phyloP scores from a whole-genome alignment of 2,113 vertebrate species.

The Megaceryle torquata region DNA sequence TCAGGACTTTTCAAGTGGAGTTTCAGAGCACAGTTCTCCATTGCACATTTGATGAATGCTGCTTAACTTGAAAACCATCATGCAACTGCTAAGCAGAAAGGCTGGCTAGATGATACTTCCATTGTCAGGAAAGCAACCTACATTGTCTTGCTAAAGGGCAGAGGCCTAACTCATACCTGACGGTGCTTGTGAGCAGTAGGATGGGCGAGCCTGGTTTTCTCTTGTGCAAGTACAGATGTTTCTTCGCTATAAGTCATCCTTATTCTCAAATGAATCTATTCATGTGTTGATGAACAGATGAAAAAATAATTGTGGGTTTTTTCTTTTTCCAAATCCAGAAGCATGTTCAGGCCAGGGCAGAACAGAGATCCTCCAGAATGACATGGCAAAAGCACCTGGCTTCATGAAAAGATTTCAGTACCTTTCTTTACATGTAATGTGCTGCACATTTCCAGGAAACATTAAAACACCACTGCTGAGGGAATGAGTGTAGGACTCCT shows the following conservation, averaged over 20 bases:
- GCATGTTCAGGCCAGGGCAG: neutral
- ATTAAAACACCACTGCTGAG: neutral
- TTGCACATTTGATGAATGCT: neutral
- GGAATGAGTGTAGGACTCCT: neutral
- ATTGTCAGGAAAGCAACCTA: neutral
- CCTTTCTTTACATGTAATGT: neutral
- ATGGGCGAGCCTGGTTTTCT: neutral
- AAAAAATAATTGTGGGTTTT: accelerated
- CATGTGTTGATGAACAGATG: neutral
- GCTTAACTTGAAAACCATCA: neutral
- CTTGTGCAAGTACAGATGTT: neutral
- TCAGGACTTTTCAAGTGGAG: neutral
- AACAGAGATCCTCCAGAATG: neutral
- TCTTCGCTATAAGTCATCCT: neutral
- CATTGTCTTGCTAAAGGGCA: neutral
- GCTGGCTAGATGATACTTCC: neutral
- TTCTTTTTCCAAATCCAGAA: neutral
- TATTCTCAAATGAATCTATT: neutral
- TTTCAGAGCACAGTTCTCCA: neutral
- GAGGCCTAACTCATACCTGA: neutral
- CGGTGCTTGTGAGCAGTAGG: neutral
- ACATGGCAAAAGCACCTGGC: neutral
- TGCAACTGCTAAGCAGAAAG: neutral
- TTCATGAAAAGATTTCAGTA: neutral
- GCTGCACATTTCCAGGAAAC: neutral